A percentile compares a stretch with the other conserved stretches of the same genome.
phyloP scores from a whole-genome alignment of 2,888 invertebrate genomes.

The Zaprionus bogoriensis region DNA sequence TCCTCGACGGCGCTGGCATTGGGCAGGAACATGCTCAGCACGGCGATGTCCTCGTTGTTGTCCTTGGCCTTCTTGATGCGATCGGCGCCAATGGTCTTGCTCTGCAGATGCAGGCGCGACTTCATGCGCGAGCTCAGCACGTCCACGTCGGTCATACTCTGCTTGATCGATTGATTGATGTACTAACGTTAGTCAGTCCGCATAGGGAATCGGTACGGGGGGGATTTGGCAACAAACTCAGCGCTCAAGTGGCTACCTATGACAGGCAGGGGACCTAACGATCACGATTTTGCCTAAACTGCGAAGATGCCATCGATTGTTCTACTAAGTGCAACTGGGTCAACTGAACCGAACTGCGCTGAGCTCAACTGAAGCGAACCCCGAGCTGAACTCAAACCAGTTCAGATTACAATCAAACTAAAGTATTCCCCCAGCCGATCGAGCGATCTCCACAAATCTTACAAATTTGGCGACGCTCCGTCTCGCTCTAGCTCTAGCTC shows the following conservation, averaged over 20 bases:
- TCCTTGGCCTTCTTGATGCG: slow-evolving; percentile 91
- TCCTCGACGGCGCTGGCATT: slow-evolving; percentile 86
- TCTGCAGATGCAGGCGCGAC: slow-evolving; percentile 88
- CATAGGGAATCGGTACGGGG: neutral
- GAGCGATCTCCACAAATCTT: slow-evolving; percentile 14
- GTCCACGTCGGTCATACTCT: slow-evolving; percentile 87
- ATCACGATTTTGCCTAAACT: slow-evolving; percentile 47
- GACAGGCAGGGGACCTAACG: slow-evolving; percentile 1
- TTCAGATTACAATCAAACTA: slow-evolving; percentile 33
- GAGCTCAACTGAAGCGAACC: too few relatives aligned
- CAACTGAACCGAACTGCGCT: too few relatives aligned
- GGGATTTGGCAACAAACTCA: slow-evolving; percentile 12
- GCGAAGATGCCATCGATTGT: slow-evolving; percentile 28
- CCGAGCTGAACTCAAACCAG: slow-evolving; percentile 33
- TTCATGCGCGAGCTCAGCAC: slow-evolving; percentile 91
- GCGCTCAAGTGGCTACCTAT: slow-evolving; percentile 3
- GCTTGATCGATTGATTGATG: slow-evolving; percentile 19
- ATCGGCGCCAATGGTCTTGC: slow-evolving; percentile 92
- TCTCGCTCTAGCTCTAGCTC: neutral
- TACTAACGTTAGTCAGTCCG: neutral
- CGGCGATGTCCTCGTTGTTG: slow-evolving; percentile 93
- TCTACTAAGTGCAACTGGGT: slow-evolving; percentile 46
- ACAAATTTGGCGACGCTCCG: slow-evolving; percentile 67
- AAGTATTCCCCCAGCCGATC: too few relatives aligned
- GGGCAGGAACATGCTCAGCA: slow-evolving; percentile 92